Evolutionary conservation across 35 echinoderm and acorn worm genomes (phyloP).

Genomic region (Eucidaris tribuloides): DNA sequence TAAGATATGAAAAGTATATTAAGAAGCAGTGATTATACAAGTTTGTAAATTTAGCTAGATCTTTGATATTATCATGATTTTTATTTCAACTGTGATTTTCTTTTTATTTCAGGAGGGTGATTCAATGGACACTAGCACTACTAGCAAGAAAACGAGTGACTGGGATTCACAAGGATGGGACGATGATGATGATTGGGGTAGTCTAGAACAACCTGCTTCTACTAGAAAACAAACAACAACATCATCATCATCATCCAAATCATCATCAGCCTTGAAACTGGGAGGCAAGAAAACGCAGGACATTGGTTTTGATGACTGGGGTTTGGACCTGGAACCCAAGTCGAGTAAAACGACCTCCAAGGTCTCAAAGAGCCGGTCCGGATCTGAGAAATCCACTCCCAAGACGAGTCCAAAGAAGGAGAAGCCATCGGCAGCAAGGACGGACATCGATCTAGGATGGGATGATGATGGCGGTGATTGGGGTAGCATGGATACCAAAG

Average conservation of each 20-base stretch:
- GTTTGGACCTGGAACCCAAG: conserved; percentile 20
- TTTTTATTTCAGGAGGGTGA: not conserved
- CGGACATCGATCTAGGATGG: conserved; percentile 32
- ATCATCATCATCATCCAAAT: conserved; percentile 26
- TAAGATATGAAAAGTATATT: no score
- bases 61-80: no score
- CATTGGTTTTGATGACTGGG: conserved; percentile 45
- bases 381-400: conserved; percentile 10
- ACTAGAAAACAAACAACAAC: conserved; percentile 1
- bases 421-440: not conserved
- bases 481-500: conserved; percentile 34
- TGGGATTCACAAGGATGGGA: conserved; percentile 50
- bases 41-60: no score
- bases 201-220: conserved; percentile 42
- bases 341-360: conserved; percentile 26
- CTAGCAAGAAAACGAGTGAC: not conserved
- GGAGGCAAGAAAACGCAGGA: conserved; percentile 42
- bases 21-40: no score
- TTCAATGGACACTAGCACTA: not conserved
- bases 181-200: conserved; percentile 56
- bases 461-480: conserved; percentile 52
- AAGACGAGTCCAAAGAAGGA: conserved; percentile 21
- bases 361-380: not conserved
- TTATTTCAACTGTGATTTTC: no score
- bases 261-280: conserved; percentile 46